Base-by-base conservation (phyloP, 2,113 vertebrate species). In the Nothoprocta perdicaria region DNA sequence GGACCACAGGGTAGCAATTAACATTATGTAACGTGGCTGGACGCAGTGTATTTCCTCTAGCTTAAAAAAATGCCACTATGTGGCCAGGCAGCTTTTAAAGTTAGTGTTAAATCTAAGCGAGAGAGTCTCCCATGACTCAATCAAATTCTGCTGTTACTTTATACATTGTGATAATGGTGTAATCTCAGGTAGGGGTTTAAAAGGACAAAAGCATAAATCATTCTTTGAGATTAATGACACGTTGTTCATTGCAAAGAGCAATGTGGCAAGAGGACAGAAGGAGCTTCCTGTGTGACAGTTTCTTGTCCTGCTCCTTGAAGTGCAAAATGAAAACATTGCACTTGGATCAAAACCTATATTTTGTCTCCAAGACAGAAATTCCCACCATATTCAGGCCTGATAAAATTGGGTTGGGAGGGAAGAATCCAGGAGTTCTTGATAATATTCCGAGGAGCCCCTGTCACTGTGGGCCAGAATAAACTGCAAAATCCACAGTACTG, bases 151-250 rank as follows among this genome's bases (percentile, higher is more conserved):
- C 73, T 68, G 75, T 88, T 89, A 85, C 84, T 84, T 95, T 89
- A 75, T 41, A 52, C 52, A 65, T 45, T 77, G 76, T 66, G 89
- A 83, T 91, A 92, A 95, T 9, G 57, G 91, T 80, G 79, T 75
- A 83, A 86, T 58, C 58, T 58, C 81, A 92, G 62, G 87, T 31
- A 81, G 88, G 45, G 66, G 91, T 92, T 83, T 89, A 79, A 95
- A 95, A 93, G 87, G 87, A 94, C 85, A 65, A 86, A 85, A 88
- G 57, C 26, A 92, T 92, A 92, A 94, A 92, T 89, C 82, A 75
- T 85, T 81, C 83, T 66, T 72, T 14, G 57, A 78, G 87, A 93
- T 35, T 65, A 82, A 93, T 91, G 73, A 69, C 53, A 86, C 92
- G 84, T 94, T 87, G 72, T 79, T 91, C 31, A 4, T 83, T 80